These are phyloP conservation scores for Hyalella azteca DNA, from an alignment of 2,888 invertebrate genomes.

Conservation along the genomic window DNA sequence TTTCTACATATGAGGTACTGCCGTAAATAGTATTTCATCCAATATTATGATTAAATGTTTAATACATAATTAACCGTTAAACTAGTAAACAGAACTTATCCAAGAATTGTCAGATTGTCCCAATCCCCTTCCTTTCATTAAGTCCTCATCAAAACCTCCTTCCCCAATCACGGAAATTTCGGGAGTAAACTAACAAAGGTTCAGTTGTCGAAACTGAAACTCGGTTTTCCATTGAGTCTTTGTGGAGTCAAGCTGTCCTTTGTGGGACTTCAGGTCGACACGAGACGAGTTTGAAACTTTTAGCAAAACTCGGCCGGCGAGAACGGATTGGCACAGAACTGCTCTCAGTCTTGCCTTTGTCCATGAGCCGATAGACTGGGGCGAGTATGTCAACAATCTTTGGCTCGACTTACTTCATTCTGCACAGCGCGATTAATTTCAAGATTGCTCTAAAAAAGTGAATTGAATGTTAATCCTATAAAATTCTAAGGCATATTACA, in stretches of 20 bases:
- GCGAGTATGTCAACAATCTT: too few relatives aligned
- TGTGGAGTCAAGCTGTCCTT: constrained; percentile 36
- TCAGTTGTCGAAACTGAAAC: constrained; percentile 35
- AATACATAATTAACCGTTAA: too few relatives aligned
- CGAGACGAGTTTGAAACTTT: constrained; percentile 12
- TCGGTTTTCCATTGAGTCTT: constrained; percentile 36
- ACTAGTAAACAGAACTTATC: too few relatives aligned
- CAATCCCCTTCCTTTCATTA: constrained; percentile 11
- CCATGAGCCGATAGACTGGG: not conserved
- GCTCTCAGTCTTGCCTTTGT: not conserved
- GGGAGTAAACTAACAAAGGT: constrained; percentile 33
- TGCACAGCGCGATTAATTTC: too few relatives aligned
- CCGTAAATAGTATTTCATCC: too few relatives aligned
- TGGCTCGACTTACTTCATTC: too few relatives aligned
- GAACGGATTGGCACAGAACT: constrained; percentile 8
- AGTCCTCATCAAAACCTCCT: constrained; percentile 28
- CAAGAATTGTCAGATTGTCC: too few relatives aligned
- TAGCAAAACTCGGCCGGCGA: not conserved
- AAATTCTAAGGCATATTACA: too few relatives aligned
- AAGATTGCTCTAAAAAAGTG: too few relatives aligned
- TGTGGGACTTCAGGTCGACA: constrained; percentile 4
- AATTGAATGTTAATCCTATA: too few relatives aligned
- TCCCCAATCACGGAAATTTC: constrained; percentile 26
- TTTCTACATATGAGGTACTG: too few relatives aligned
- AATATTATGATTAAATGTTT: too few relatives aligned